Base-by-base conservation (phyloP, 2,113 vertebrate genomes). In the Orcinus orca region DNA sequence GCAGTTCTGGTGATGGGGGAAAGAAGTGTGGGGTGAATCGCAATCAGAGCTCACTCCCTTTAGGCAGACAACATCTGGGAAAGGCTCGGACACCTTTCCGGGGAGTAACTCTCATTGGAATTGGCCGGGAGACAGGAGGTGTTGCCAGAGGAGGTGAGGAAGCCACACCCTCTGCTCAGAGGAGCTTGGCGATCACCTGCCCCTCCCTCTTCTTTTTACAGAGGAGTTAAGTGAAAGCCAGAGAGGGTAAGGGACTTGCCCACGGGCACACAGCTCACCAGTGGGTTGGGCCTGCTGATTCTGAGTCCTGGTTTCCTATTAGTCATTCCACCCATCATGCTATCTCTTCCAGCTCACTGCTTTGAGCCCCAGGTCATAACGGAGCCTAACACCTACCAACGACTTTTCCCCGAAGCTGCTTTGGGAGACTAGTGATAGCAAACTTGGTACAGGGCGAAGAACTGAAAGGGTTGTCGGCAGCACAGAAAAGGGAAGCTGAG, bases 1-100 rank as follows among this genome's bases (percentile, higher is more conserved):
- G 74, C 33, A 76, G 86, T 67, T 90, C 65, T 96, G 81, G 71
- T 33, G 67, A 93, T 85, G 38, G 62, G 95, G 80, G 58, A 85
- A 84, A 95, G 92, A 90, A 84, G 50, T 87, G 87, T 77, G 73
- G 70, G 67, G 50, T 70, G 93, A 95, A 93, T 98, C 76, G 47
- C 93, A 97, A 81, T 92, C 80, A 95, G 58, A 94, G 26, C 41
- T 81, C 4, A 12, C 60, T 93, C 17, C 18, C 20, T 88, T 67
- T 71, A 41, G 93, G 83, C 47, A 77, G 36, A 65, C 23, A 71
- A 83, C 76, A 76, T 96, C 91, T 87, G 83, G 65, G 63, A 74
- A 91, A 67, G 86, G 41, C 65, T 95, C 10, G 33, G 91, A 53
- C 47, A 93, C 20, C 73, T 96, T 96, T 82, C 29, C 3, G 5